Percentiles rank a stretch among this genome's conserved stretches.
Conservation (phyloP, 2,797 vertebrate genomes). For the Diceros bicornis region DNA sequence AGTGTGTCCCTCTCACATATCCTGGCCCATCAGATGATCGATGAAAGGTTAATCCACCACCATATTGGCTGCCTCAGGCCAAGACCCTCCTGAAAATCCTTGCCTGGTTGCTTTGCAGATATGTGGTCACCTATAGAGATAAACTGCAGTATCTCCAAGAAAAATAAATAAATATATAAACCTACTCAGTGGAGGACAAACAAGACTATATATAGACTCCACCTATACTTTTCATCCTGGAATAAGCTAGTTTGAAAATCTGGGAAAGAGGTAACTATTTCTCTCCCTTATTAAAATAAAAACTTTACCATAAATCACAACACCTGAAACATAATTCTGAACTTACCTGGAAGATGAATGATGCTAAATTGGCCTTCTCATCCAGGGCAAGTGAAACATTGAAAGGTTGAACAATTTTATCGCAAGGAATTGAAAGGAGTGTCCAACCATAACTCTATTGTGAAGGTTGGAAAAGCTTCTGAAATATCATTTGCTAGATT, state of each 20-base stretch:
- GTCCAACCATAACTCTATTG: background rate
- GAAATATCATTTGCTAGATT: background rate
- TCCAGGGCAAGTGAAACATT: conserved; percentile 47
- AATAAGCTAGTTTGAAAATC: background rate
- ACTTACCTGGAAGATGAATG: background rate
- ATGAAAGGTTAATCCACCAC: background rate
- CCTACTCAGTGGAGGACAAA: background rate
- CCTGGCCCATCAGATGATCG: background rate
- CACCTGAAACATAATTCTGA: background rate
- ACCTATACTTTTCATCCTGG: background rate
- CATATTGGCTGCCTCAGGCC: background rate
- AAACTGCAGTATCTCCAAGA: background rate
- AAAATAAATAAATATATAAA: background rate
- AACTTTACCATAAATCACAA: background rate
- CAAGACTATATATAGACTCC: background rate
- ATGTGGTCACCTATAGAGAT: background rate
- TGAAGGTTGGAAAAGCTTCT: background rate
- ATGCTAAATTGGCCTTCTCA: conserved; percentile 37
- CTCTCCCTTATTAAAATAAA: background rate
- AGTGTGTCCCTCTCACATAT: background rate
- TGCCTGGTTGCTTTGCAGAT: background rate
- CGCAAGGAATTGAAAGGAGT: conserved; percentile 45
- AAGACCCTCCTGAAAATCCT: background rate
- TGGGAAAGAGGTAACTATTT: background rate
- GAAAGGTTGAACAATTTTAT: conserved; percentile 65